phyloP scores from a whole-genome alignment of 30 jellyfish, hydroid and myxozoan species.

The Turritopsis rubra region DNA sequence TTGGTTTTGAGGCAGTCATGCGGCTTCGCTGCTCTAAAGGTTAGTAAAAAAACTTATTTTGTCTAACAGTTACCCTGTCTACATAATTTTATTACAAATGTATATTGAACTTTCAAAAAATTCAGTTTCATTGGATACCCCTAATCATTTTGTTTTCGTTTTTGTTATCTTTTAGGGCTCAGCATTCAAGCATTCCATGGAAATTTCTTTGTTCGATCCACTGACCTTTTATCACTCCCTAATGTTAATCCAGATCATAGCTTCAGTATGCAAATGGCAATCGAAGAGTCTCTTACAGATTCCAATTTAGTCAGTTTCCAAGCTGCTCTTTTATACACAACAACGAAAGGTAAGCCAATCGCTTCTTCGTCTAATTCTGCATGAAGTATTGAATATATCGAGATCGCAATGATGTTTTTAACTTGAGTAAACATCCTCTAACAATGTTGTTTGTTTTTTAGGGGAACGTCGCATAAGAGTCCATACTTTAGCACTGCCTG shows the following conservation, averaged over 20 bases:
- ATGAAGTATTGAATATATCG: neutral
- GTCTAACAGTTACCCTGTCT: too few relatives aligned
- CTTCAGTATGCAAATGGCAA: slow-evolving; percentile 86
- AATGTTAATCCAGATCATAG: slow-evolving; percentile 98
- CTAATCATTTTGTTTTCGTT: too few relatives aligned
- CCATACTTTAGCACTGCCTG: slow-evolving; percentile 90
- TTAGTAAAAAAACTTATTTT: too few relatives aligned
- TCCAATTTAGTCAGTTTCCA: slow-evolving; percentile 72
- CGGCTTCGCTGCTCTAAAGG: slow-evolving; percentile 94
- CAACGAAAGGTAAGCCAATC: slow-evolving; percentile 60
- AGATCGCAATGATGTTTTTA: neutral
- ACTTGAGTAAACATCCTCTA: neutral
- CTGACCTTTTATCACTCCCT: slow-evolving; percentile 88
- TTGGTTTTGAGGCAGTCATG: slow-evolving; percentile 98
- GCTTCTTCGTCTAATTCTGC: neutral
- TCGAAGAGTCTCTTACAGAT: slow-evolving; percentile 78
- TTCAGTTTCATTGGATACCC: neutral
- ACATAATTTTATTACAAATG: neutral
- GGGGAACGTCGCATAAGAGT: slow-evolving; percentile 97
- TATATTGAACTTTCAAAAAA: neutral
- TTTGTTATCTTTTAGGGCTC: slow-evolving; percentile 41
- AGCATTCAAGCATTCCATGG: slow-evolving; percentile 96
- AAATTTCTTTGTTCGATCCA: slow-evolving; percentile 95
- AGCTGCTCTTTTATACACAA: slow-evolving; percentile 96
- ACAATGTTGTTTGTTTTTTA: slow-evolving; percentile 31